Conservation (phyloP, 2,113 vertebrate genomes). For the Parotia lawesii region DNA sequence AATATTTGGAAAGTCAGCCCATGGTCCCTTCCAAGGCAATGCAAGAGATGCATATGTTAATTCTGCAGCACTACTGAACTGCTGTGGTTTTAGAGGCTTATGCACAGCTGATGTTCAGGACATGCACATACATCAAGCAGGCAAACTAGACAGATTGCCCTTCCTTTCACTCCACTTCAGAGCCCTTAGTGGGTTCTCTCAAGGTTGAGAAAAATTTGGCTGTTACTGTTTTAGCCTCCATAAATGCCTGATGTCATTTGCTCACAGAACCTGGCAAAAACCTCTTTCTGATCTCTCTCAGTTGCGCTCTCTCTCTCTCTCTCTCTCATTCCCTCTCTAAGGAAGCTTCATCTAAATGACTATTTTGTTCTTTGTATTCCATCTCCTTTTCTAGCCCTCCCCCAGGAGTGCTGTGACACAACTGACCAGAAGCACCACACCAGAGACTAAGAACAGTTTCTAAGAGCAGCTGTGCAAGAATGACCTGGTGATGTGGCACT, state of each 20-base stretch:
- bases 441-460: neutral
- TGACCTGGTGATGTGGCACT: constrained; percentile 9
- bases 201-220: constrained; percentile 17
- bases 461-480: neutral
- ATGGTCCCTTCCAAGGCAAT: neutral
- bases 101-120: neutral
- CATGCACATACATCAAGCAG: neutral
- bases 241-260: constrained; percentile 17
- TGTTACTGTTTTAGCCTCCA: neutral
- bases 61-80: neutral
- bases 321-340: neutral
- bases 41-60: neutral
- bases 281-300: neutral
- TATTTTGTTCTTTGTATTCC: neutral
- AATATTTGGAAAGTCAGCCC: neutral
- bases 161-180: neutral
- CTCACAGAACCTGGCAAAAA: neutral
- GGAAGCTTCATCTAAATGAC: neutral
- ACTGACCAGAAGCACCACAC: neutral
- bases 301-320: neutral
- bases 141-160: neutral
- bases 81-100: constrained; percentile 15
- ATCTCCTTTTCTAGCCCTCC: neutral
- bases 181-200: constrained; percentile 23
- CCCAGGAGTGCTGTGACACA: neutral